Conservation (phyloP, 2,888 invertebrate genomes). For the Sicus ferrugineus region DNA sequence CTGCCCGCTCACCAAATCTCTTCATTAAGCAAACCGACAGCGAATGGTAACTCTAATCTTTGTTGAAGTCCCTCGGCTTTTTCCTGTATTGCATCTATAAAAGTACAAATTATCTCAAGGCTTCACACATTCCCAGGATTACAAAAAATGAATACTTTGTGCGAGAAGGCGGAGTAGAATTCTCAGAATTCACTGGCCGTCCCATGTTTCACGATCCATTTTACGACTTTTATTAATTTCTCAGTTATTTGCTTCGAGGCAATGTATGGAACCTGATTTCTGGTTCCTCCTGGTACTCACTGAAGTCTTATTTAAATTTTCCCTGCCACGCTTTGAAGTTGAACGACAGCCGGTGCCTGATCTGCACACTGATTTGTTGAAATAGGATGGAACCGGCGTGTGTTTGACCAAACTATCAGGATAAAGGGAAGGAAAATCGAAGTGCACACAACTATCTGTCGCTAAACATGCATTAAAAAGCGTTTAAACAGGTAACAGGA, state of each 20-base stretch:
- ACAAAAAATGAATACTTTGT: background rate
- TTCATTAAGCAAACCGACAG: background rate
- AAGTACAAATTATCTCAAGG: background rate
- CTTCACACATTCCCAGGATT: background rate
- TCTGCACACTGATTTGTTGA: background rate
- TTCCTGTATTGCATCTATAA: background rate
- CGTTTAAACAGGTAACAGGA: background rate
- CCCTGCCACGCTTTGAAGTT: background rate
- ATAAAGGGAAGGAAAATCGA: background rate
- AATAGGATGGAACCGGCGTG: too few relatives aligned
- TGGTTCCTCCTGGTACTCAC: background rate
- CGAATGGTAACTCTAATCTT: background rate
- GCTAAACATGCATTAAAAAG: background rate
- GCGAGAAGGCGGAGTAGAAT: background rate
- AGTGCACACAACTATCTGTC: background rate
- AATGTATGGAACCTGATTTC: background rate
- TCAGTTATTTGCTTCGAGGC: slow-evolving; percentile 5
- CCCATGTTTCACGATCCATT: slow-evolving; percentile 11
- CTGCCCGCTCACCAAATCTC: background rate
- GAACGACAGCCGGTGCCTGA: background rate
- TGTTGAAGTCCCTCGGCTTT: background rate
- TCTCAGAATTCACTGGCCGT: background rate
- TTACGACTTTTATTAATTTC: slow-evolving; percentile 27
- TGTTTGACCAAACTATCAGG: background rate
- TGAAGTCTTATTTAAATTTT: background rate